A percentile compares a stretch with the other conserved stretches of the same genome.
Evolutionary conservation across 2,113 vertebrate genomes (phyloP).

Genomic region (Notothenia coriiceps): DNA sequence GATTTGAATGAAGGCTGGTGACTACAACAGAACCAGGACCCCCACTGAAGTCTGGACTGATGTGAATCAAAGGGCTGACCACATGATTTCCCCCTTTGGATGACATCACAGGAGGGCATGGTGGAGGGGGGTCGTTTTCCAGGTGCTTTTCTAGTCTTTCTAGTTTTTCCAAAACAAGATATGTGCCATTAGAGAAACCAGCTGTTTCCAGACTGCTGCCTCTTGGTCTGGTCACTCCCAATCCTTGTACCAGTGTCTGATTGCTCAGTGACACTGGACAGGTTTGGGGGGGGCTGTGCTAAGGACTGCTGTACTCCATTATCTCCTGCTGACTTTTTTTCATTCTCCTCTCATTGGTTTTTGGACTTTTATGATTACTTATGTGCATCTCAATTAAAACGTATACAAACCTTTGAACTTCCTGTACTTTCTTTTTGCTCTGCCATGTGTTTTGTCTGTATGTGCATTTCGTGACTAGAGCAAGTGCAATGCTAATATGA

Average conservation of each 20-base stretch:
- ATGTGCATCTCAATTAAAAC: neutral
- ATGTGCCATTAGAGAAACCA: too few species aligned
- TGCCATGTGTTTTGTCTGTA: neutral
- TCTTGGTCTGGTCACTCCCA: constrained; percentile 83
- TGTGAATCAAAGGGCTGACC: too few species aligned
- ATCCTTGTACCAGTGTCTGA: constrained; percentile 89
- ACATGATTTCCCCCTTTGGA: neutral
- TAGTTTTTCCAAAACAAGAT: too few species aligned
- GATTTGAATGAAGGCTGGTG: too few species aligned
- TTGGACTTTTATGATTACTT: neutral
- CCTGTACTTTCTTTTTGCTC: neutral
- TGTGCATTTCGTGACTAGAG: neutral
- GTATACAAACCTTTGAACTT: neutral
- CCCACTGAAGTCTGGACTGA: too few species aligned
- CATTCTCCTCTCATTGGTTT: too few species aligned
- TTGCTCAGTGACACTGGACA: constrained; percentile 80
- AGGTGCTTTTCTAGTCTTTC: too few species aligned
- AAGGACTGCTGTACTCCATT: neutral
- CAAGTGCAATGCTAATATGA: neutral
- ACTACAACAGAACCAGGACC: too few species aligned
- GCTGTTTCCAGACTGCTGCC: neutral
- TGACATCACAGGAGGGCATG: too few species aligned
- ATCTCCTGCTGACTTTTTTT: neutral
- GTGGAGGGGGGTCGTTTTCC: too few species aligned
- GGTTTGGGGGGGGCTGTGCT: constrained; percentile 83